Evolutionary conservation across 2,797 vertebrate genomes (phyloP).

Genomic region (Diplodus puntazzo): DNA sequence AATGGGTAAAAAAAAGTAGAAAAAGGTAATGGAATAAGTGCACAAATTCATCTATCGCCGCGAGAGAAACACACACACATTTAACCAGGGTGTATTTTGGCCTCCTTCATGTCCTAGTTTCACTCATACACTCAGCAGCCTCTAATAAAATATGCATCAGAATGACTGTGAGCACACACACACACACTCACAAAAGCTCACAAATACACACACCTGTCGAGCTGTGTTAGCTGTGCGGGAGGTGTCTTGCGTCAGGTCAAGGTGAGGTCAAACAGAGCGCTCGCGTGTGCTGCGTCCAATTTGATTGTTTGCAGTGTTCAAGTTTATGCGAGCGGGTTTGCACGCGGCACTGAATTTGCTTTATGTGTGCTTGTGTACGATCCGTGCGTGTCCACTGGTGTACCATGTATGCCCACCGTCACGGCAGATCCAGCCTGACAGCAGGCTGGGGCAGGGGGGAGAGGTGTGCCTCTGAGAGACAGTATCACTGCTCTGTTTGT

Average conservation of each 20-base stretch:
- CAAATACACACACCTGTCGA: conserved; percentile 57
- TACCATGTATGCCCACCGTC: conserved; percentile 43
- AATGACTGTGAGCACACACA: conserved; percentile 48
- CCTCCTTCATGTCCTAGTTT: conserved; percentile 75
- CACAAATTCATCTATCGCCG: conserved; percentile 45
- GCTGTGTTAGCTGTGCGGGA: conserved; percentile 48
- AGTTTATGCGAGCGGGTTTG: conserved; percentile 13
- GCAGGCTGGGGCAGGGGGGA: conserved; percentile 41
- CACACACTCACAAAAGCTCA: neutral
- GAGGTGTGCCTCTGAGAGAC: conserved; percentile 69
- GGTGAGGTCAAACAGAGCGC: conserved; percentile 56
- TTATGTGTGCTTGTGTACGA: conserved; percentile 18
- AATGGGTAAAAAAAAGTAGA: conserved; percentile 16
- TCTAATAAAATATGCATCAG: conserved; percentile 75
- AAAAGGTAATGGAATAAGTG: conserved; percentile 61
- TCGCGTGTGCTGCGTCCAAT: conserved; percentile 18
- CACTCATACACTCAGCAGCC: conserved; percentile 62
- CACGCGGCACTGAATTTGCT: neutral
- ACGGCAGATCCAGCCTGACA: conserved; percentile 70
- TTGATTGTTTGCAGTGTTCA: conserved; percentile 34
- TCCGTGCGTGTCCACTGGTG: conserved; percentile 35
- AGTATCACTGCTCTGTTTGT: conserved; percentile 66
- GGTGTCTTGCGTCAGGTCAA: conserved; percentile 64
- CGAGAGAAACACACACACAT: conserved; percentile 55
- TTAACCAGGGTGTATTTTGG: conserved; percentile 61